Base-by-base conservation (phyloP, 2,797 vertebrate species). In the Chromis chromis region DNA sequence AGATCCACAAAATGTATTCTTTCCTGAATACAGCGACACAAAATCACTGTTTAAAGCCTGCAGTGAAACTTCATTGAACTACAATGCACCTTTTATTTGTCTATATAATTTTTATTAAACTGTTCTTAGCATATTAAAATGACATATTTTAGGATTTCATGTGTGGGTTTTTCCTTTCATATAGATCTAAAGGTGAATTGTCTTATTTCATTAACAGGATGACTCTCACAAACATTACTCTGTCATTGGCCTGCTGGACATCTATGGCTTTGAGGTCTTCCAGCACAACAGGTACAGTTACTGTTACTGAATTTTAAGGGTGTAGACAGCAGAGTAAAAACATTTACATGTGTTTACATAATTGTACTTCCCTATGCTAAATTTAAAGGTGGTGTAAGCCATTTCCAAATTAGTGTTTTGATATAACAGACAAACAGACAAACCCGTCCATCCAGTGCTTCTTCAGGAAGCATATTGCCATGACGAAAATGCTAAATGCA, bases 211-310 rank as follows among this genome's bases (percentile, higher is more conserved):
- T 55, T 13, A 6, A 53, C 87, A 99, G 98, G 96, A 97, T 3
- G 92, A 95, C 1, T 93, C 96, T 40, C 83, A 80, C 69, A 97
- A 95, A 57, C 92, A 92, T 55, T 95, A 93, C 65, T 96, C 96
- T 0, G 97, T 99, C 74, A 95, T 99, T 14, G 98, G 98, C 7
- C 93, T 99, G 70, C 92, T 99, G 79, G 98, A 99, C 70, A 99
- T 99, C 83, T 99, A 99, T n/a, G 98, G 98, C 12, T 99, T 99
- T 74, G 98, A 99, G 83, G 96, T 99, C 74, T 99, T 99, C 91
- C 97, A 99, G 86, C 88, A 98, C 88, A 99, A 99, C 94, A 99
- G 98, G 98, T 98, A 54, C 6, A 14, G 0, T 28, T 10, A 3
- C 13, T 27, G 52, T 24, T 27, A 2, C 11, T 22, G 21, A 50